Evolutionary conservation across 2,888 invertebrate genomes (phyloP).

Genomic region (Listrodromus nycthemerus): DNA sequence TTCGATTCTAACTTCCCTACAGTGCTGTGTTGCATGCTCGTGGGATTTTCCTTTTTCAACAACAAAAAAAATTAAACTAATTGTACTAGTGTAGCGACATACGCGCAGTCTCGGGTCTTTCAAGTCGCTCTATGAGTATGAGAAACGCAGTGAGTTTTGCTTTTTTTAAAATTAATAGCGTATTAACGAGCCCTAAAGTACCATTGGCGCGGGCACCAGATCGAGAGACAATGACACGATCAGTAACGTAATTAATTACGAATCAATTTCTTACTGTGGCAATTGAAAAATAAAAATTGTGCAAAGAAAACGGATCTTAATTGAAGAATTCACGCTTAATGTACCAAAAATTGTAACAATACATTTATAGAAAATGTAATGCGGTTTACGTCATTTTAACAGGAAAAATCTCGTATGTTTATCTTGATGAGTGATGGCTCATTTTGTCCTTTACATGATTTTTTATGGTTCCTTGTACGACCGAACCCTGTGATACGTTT

Average conservation of each 20-base stretch:
- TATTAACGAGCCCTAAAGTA: slow-evolving; percentile 1
- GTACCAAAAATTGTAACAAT: not conserved
- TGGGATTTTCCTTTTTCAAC: slow-evolving; percentile 31
- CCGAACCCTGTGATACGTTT: not conserved
- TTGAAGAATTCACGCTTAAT: not conserved
- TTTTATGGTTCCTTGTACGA: not conserved
- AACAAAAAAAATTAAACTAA: slow-evolving; percentile 54
- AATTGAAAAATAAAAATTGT: not conserved
- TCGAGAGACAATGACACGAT: not conserved
- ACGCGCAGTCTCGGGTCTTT: slow-evolving; percentile 23
- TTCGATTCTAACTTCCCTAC: slow-evolving; percentile 22
- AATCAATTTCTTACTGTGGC: slow-evolving; percentile 2
- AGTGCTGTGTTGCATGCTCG: not conserved
- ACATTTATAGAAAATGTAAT: not conserved
- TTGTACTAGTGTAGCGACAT: slow-evolving; percentile 53
- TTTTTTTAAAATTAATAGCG: slow-evolving; percentile 19
- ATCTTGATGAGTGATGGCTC: not conserved
- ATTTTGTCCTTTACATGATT: not conserved
- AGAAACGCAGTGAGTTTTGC: slow-evolving; percentile 19
- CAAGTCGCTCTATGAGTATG: slow-evolving; percentile 34
- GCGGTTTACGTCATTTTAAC: not conserved
- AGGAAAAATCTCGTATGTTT: not conserved
- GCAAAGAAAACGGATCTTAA: not conserved
- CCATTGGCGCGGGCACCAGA: not conserved
- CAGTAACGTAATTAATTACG: not conserved